Percentiles rank a stretch among this genome's conserved stretches.
phyloP scores from a whole-genome alignment of 1,140 invertebrate genomes.

The Orussus abietinus region DNA sequence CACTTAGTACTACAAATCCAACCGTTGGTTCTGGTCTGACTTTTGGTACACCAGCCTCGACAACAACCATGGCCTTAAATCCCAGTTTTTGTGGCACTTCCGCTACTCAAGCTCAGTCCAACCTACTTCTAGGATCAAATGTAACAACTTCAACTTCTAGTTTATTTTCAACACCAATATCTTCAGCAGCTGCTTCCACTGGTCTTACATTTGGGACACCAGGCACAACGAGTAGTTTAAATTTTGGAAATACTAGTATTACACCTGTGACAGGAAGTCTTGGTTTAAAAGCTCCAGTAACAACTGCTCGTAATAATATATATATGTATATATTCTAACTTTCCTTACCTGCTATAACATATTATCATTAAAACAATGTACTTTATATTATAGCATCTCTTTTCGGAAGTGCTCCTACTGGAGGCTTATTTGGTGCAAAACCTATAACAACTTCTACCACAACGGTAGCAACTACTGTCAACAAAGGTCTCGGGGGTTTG shows the following conservation, averaged over 20 bases:
- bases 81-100: constrained; percentile 31
- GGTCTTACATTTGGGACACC: constrained; percentile 29
- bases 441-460: constrained; percentile 32
- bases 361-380: constrained; percentile 15
- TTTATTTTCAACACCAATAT: constrained; percentile 25
- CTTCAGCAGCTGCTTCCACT: constrained; percentile 21
- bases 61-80: constrained; percentile 18
- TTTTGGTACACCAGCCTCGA: constrained; percentile 21
- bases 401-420: constrained; percentile 28
- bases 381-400: constrained; percentile 31
- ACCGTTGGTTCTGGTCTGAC: constrained; percentile 17
- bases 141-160: constrained; percentile 21
- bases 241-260: constrained; percentile 37
- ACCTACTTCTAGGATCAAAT: constrained; percentile 20
- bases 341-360: constrained; percentile 3
- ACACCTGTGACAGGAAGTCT: constrained; percentile 29
- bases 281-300: constrained; percentile 36
- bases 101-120: constrained; percentile 15
- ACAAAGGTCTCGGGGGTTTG: constrained; percentile 62
- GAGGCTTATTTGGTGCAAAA: constrained; percentile 44
- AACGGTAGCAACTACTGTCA: constrained; percentile 36
- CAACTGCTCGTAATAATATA: constrained; percentile 26
- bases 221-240: constrained; percentile 21
- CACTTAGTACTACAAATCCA: constrained; percentile 25
- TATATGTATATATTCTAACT: constrained; percentile 14